Base-by-base conservation (phyloP, 92 coral and sea anemone species). In the Hydrozoanthus gracilis region DNA sequence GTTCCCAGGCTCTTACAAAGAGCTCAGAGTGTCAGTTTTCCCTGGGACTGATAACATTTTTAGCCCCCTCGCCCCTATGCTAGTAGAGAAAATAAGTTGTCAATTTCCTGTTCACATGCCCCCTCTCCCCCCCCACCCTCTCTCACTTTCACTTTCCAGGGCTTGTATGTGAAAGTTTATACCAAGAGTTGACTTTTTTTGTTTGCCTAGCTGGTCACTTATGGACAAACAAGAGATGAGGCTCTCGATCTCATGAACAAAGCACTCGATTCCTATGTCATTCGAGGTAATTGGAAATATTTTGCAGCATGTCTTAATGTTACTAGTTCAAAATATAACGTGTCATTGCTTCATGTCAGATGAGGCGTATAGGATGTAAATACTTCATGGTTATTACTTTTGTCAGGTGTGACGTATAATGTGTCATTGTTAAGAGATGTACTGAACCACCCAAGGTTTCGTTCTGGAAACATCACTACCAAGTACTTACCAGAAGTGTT, bases 221-320 rank as follows among this genome's bases (percentile, higher is more conserved):
- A 96, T 79, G 94, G 92, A 10, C 80, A 79, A 2, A 96, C 99
- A 51, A 92, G 99, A 70, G 92, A 93, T 74, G 98, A 96, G 52
- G 99, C 99, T 46, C 90, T 92, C 70, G 94, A 86, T 71, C 82
- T 89, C 56, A 96, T 96, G 99, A 96, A 95, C 84, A 93, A 90
- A 77, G 99, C 99, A 11, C 93, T 96, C 75, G 99, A 96, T 71
- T 96, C 98, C 10, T 96, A 96, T 66, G 99, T 96, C 75, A 93
- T 96, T 50, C 90, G 98, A 93, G 99, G 99, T 96, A 89, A 72
- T 6, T 17, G 4, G 16, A 66, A 12, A 27, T 4, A 13, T 7
- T 55, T 16, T 79, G 51, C n/a, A 18, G 51, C 17, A 44, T 14
- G 3, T n/a, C 76, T 71, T 71, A 44, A 8, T 16, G 9, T 45